A percentile compares a stretch with the other conserved stretches of the same genome.
Evolutionary conservation across 1,140 invertebrate species (phyloP).

Genomic region (Tetramorium parvispinum): DNA sequence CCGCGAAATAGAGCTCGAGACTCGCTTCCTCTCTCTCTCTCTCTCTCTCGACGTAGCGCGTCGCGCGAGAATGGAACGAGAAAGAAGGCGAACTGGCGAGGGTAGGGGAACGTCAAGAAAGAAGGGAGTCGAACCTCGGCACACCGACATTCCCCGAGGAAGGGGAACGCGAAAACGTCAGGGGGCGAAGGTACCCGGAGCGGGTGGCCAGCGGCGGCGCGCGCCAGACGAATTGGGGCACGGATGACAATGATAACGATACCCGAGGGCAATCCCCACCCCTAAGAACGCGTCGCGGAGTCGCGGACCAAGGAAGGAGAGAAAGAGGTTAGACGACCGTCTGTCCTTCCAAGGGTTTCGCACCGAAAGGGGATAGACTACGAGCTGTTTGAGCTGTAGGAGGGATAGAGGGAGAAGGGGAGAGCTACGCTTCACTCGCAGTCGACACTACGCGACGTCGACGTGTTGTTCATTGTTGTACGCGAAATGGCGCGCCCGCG

Average conservation of each 20-base stretch:
- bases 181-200: conserved; percentile 71
- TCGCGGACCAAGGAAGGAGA: conserved; percentile 53
- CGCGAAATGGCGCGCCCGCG: conserved; percentile 72
- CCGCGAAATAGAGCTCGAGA: conserved; percentile 79
- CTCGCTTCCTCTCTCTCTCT: conserved; percentile 59
- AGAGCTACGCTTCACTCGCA: conserved; percentile 31
- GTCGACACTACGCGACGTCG: background rate
- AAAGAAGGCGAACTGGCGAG: conserved; percentile 69
- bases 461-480: conserved; percentile 71
- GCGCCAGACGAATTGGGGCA: conserved; percentile 75
- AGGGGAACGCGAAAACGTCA: conserved; percentile 76
- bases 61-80: conserved; percentile 72
- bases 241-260: conserved; percentile 47
- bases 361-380: background rate
- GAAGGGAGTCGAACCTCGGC: conserved; percentile 82
- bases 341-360: conserved; percentile 16
- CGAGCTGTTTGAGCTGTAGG: background rate
- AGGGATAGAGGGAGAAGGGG: too few species aligned
- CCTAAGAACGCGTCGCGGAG: conserved; percentile 35
- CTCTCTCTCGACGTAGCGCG: conserved; percentile 48
- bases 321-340: conserved; percentile 70
- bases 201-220: conserved; percentile 61
- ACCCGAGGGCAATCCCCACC: conserved; percentile 60
- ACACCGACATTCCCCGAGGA: conserved; percentile 75
- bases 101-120: conserved; percentile 80